A percentile compares a stretch with the other conserved stretches of the same genome.
Evolutionary conservation across 2,113 vertebrate species (phyloP).

Genomic region (Motacilla alba): DNA sequence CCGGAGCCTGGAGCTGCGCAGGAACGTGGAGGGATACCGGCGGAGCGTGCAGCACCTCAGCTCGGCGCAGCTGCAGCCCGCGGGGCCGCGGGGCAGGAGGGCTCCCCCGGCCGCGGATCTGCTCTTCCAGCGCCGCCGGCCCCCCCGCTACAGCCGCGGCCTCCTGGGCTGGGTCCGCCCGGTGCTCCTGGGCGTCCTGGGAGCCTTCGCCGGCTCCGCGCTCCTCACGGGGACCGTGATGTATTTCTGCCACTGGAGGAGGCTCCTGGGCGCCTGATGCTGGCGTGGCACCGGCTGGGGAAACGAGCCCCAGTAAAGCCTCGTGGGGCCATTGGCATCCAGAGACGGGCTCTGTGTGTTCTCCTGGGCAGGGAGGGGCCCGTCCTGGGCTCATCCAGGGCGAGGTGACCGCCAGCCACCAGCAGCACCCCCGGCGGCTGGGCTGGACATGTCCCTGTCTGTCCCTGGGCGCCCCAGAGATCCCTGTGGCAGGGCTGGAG

Average conservation of each 20-base stretch:
- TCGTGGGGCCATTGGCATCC: not conserved
- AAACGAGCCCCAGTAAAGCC: not conserved
- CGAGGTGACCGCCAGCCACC: fast-evolving
- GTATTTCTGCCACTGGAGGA: slow-evolving; percentile 12
- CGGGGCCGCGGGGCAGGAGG: fast-evolving
- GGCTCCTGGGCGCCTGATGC: not conserved
- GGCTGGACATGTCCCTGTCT: fast-evolving
- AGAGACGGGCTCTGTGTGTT: fast-evolving
- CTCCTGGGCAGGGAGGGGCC: not conserved
- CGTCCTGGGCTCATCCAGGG: fast-evolving
- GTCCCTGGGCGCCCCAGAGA: not conserved
- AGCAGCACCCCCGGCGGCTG: fast-evolving
- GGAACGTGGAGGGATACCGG: slow-evolving; percentile 10
- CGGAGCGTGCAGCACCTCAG: not conserved
- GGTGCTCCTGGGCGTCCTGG: slow-evolving; percentile 72
- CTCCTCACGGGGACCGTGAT: not conserved
- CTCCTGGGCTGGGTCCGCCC: slow-evolving; percentile 65
- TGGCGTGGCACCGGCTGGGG: not conserved
- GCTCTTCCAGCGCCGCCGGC: slow-evolving; percentile 61
- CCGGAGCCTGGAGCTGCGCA: slow-evolving; percentile 61
- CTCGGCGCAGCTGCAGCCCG: not conserved
- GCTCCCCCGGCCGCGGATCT: not conserved
- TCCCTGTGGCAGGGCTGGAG: not conserved
- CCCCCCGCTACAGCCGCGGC: slow-evolving; percentile 58
- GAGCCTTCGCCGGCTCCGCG: slow-evolving; percentile 72